phyloP scores from a whole-genome alignment of 1,140 invertebrate species.

The Listronotus bonariensis region DNA sequence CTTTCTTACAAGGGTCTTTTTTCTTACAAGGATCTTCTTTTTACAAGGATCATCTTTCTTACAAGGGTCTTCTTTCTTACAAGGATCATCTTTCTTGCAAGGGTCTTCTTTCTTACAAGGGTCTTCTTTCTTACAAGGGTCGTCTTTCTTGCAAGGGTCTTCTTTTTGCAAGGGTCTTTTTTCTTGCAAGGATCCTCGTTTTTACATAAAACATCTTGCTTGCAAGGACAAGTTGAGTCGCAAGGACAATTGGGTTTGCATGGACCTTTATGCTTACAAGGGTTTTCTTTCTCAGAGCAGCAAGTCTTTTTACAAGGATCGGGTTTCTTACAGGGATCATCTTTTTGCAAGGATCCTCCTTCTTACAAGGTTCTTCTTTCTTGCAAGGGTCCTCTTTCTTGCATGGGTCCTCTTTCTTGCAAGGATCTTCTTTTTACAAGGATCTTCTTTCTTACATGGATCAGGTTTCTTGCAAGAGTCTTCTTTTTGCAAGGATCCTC shows the following conservation, averaged over 20 bases:
- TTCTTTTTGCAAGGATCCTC: constrained; percentile 12
- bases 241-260: too few species aligned
- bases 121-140: background rate
- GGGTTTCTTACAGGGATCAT: background rate
- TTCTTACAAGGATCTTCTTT: constrained; percentile 15
- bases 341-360: background rate
- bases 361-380: constrained; percentile 21
- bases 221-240: too few species aligned
- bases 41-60: constrained; percentile 5
- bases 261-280: background rate
- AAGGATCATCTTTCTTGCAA: background rate
- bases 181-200: background rate
- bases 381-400: constrained; percentile 15
- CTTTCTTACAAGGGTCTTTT: constrained; percentile 11
- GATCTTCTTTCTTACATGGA: constrained; percentile 13
- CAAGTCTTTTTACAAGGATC: too few species aligned
- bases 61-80: background rate
- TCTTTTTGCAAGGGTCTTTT: background rate
- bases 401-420: too few species aligned
- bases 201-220: too few species aligned
- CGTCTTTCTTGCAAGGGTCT: constrained; percentile 14
- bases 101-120: background rate
- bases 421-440: constrained; percentile 10
- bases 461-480: background rate
- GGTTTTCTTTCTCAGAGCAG: constrained; percentile 30